A percentile compares a stretch with the other conserved stretches of the same genome.
These are phyloP conservation scores for Drosophila demipolita DNA, from an alignment of 2,888 invertebrate genomes.

Conservation along the genomic window DNA sequence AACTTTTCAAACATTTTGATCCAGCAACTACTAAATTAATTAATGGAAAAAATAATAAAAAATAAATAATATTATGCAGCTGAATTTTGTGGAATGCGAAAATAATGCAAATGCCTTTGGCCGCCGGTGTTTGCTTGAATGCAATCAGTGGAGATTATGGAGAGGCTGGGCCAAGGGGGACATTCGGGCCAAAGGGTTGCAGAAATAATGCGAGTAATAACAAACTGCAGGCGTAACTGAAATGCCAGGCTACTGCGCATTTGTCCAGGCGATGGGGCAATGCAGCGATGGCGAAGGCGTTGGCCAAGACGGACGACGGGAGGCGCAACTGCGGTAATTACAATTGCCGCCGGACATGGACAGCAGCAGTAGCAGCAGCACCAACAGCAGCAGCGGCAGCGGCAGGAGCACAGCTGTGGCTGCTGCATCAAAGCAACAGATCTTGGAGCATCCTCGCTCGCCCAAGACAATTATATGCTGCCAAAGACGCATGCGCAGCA, in stretches of 20 bases:
- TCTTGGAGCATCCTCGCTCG: constrained; percentile 67
- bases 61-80: constrained; percentile 51
- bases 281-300: constrained; percentile 65
- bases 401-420: constrained; percentile 58
- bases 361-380: constrained; percentile 52
- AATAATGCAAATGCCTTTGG: constrained; percentile 72
- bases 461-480: constrained; percentile 78
- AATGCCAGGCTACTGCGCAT: constrained; percentile 80
- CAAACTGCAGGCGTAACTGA: constrained; percentile 80
- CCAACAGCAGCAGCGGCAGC: constrained; percentile 36
- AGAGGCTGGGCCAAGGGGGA: constrained; percentile 22
- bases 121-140: constrained; percentile 66
- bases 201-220: constrained; percentile 77
- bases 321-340: constrained; percentile 82
- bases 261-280: constrained; percentile 61
- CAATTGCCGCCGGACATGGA: constrained; percentile 82
- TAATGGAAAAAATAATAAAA: constrained; percentile 51
- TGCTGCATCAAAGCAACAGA: constrained; percentile 56
- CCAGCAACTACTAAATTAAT: constrained; percentile 49
- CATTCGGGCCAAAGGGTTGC: constrained; percentile 59
- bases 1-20: constrained; percentile 49
- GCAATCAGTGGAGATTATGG: constrained; percentile 66
- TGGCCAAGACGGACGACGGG: constrained; percentile 77
- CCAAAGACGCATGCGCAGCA: constrained; percentile 77
- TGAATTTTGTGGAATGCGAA: constrained; percentile 69